A percentile compares a stretch with the other conserved stretches of the same genome.
phyloP scores from a whole-genome alignment of 2,888 invertebrate species.

The Drosophila macrothrix region DNA sequence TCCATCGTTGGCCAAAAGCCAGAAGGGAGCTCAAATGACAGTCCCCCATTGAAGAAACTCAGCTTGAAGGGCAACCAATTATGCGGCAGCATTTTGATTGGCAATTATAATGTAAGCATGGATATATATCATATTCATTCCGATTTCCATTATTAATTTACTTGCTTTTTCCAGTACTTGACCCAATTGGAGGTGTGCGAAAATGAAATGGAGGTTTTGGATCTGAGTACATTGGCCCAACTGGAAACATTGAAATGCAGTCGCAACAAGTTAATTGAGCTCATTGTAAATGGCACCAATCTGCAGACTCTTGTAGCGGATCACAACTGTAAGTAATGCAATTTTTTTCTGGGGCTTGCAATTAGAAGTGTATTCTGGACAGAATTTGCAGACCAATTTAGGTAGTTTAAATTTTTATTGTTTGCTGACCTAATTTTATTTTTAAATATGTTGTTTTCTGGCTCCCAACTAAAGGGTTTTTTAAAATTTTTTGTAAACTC shows the following conservation, averaged over 20 bases:
- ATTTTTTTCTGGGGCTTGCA: background rate
- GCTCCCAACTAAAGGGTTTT: accelerated
- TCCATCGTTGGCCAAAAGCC: conserved; percentile 40
- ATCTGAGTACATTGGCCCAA: conserved; percentile 91
- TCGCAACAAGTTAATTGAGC: conserved; percentile 90
- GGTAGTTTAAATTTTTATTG: background rate
- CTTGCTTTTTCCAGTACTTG: conserved; percentile 88
- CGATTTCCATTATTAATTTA: background rate
- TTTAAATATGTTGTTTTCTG: background rate
- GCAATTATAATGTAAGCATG: conserved; percentile 91
- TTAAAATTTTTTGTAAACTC: background rate
- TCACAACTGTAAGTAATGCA: conserved; percentile 86
- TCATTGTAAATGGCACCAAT: conserved; percentile 91
- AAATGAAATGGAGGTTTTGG: conserved; percentile 93
- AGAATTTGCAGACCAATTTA: background rate
- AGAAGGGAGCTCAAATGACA: conserved; percentile 44
- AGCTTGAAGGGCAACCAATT: conserved; percentile 91
- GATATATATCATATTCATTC: background rate
- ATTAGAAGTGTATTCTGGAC: background rate
- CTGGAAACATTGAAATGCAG: conserved; percentile 92
- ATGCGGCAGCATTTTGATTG: conserved; percentile 93
- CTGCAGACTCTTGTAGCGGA: conserved; percentile 92
- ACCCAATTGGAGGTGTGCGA: conserved; percentile 93
- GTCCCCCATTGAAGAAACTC: conserved; percentile 88
- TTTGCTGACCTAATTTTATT: background rate